These are phyloP conservation scores for Drosophila repletoides DNA, from an alignment of 1,140 invertebrate genomes.

Conservation along the genomic window DNA sequence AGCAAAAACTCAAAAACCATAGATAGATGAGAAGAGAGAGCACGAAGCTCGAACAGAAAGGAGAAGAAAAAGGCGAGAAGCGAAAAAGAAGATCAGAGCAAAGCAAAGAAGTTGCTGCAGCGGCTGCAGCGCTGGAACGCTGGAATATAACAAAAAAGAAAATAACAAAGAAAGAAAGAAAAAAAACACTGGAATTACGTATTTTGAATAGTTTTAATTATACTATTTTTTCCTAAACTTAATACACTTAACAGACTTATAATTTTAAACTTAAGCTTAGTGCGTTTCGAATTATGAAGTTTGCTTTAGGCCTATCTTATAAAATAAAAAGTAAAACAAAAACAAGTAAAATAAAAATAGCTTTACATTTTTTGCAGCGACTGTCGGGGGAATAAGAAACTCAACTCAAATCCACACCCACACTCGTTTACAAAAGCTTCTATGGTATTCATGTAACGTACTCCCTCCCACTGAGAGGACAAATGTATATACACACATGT, in stretches of 20 bases:
- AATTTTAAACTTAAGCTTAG: slow-evolving; percentile 65
- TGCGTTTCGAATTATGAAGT: slow-evolving; percentile 67
- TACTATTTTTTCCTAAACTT: slow-evolving; percentile 62
- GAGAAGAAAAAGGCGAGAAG: slow-evolving; percentile 21
- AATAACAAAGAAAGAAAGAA: slow-evolving; percentile 38
- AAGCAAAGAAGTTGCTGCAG: slow-evolving; percentile 24
- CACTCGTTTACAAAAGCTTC: slow-evolving; percentile 13
- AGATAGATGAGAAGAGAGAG: slow-evolving; percentile 27
- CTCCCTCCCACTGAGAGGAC: background rate
- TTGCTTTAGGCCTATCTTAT: slow-evolving; percentile 63
- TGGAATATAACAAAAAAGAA: slow-evolving; percentile 15
- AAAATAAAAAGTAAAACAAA: slow-evolving; percentile 70
- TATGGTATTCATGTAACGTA: background rate
- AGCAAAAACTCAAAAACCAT: slow-evolving; percentile 2
- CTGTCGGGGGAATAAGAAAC: too few species aligned
- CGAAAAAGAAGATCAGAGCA: slow-evolving; percentile 40
- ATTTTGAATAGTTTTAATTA: slow-evolving; percentile 54
- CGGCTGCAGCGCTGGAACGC: slow-evolving; percentile 40
- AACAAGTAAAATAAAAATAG: slow-evolving; percentile 5
- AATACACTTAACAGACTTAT: slow-evolving; percentile 65
- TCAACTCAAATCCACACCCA: background rate
- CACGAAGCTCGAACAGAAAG: slow-evolving; percentile 9
- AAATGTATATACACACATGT: too few species aligned
- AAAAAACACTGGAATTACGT: slow-evolving; percentile 37
- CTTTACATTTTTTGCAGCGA: slow-evolving; percentile 22